Percentiles rank a stretch among this genome's conserved stretches.
Conservation (phyloP, 2,113 vertebrate species). For the Manacus vitellinus region DNA sequence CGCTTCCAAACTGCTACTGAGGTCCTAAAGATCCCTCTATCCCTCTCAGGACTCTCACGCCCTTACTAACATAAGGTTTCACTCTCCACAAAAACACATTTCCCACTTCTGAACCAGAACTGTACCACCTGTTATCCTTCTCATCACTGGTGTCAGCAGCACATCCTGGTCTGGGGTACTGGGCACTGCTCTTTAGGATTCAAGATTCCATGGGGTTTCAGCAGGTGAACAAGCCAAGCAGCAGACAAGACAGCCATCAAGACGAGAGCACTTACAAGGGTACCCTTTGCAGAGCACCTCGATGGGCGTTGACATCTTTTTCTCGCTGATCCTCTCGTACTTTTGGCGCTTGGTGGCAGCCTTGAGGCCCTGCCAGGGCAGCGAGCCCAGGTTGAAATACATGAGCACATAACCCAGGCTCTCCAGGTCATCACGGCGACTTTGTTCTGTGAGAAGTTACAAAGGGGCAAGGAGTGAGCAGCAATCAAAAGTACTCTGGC, state of each 20-base stretch:
- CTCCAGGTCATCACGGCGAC: slow-evolving; percentile 95
- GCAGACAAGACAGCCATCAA: not conserved
- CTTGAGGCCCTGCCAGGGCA: slow-evolving; percentile 98
- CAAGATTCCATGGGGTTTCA: not conserved
- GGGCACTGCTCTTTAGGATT: not conserved
- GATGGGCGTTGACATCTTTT: slow-evolving; percentile 98
- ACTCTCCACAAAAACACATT: not conserved
- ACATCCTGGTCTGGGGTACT: not conserved
- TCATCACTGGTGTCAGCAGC: not conserved
- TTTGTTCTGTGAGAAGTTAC: slow-evolving; percentile 84
- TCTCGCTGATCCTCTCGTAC: slow-evolving; percentile 97
- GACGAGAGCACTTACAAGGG: slow-evolving; percentile 85
- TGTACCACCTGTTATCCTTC: not conserved
- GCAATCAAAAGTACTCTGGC: not conserved
- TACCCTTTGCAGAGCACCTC: slow-evolving; percentile 98
- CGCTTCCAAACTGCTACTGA: not conserved
- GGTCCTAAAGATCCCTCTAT: not conserved
- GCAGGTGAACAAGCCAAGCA: not conserved
- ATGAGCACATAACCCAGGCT: slow-evolving; percentile 96
- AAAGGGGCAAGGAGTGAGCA: slow-evolving; percentile 7
- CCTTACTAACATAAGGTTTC: not conserved
- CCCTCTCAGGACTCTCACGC: not conserved
- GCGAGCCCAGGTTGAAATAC: slow-evolving; percentile 98
- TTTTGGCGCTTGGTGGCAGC: slow-evolving; percentile 98
- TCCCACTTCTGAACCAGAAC: not conserved